Evolutionary conservation across 2,888 invertebrate species (phyloP), one percentile per base, ranked within the genome.

Genomic region (Anoplius nigerrimus): DNA sequence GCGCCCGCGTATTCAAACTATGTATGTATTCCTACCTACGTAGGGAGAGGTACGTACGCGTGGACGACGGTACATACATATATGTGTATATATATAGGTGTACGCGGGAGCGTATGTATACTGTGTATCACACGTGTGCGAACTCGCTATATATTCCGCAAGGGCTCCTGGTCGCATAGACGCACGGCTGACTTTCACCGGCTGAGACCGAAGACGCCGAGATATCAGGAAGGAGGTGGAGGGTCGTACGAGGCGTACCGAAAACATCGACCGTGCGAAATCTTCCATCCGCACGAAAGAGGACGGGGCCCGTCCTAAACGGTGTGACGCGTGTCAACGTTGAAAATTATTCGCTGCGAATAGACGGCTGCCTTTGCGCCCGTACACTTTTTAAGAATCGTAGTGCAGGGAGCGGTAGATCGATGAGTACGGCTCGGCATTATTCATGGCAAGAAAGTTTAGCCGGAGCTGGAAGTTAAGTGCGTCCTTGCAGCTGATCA

Each of bases 121-220:
- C n/a, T n/a, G n/a, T n/a, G 5, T 16, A 62, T 27, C 59, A 60
- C 61, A 66, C 66, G 64, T 62, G 60, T 55, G 48, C 16, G 42
- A 54, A 61, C 65, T 46, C 54, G 55, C 43, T 22, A 48, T 61
- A 54, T 66, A 72, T 70, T 60, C 63, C 65, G 62, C 66, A 74
- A 77, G 72, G 67, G 69, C 64, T 71, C 65, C 64, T 62, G 71
- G 66, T 62, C 59, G 53, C 59, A 62, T 75, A 74, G 62, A 60
- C 68, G 69, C 68, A 72, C 71, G 82, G 69, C 80, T 77, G 80
- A 82, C 82, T 83, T 81, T 84, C 80, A 81, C 82, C 75, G 70
- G 66, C 71, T 62, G 61, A 66, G 57, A 62, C 51, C 56, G 53
- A 65, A 78, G 73, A 62, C 34, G 59, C 34, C 58, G 43, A 68